These are phyloP conservation scores for Menura novaehollandiae DNA, from an alignment of 2,113 vertebrate species.

Conservation along the genomic window DNA sequence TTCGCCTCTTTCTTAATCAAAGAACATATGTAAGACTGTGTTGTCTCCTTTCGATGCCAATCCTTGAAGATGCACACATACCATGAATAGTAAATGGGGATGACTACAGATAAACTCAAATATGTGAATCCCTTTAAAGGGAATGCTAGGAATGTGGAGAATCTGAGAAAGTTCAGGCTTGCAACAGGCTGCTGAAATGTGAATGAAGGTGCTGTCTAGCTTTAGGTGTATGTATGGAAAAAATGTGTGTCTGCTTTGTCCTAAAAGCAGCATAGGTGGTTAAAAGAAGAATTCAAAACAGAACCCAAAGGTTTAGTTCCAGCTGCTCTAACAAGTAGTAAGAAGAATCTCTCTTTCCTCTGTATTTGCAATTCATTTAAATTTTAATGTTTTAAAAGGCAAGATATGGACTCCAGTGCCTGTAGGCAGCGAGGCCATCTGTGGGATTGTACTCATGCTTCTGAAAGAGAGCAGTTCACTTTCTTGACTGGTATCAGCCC, in stretches of 20 bases:
- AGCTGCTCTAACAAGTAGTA: not conserved
- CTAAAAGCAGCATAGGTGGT: not conserved
- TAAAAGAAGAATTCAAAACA: not conserved
- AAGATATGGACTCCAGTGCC: not conserved
- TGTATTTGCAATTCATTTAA: not conserved
- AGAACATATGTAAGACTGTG: accelerated
- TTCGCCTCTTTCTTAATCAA: not conserved
- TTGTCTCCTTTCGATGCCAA: not conserved
- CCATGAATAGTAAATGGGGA: not conserved
- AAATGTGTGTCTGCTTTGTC: not conserved
- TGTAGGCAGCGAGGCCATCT: not conserved
- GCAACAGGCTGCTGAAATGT: not conserved
- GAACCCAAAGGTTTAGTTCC: not conserved
- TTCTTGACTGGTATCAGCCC: not conserved
- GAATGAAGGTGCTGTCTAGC: not conserved
- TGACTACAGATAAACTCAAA: not conserved
- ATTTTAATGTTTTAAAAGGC: not conserved
- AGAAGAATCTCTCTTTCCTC: not conserved
- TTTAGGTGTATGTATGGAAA: not conserved
- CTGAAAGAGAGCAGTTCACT: not conserved
- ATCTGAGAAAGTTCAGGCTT: not conserved
- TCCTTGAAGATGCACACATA: not conserved
- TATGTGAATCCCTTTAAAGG: not conserved
- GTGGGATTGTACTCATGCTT: not conserved
- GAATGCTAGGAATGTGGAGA: not conserved